These are phyloP conservation scores for Prinia subflava DNA, from an alignment of 2,113 vertebrate genomes.

Conservation along the genomic window DNA sequence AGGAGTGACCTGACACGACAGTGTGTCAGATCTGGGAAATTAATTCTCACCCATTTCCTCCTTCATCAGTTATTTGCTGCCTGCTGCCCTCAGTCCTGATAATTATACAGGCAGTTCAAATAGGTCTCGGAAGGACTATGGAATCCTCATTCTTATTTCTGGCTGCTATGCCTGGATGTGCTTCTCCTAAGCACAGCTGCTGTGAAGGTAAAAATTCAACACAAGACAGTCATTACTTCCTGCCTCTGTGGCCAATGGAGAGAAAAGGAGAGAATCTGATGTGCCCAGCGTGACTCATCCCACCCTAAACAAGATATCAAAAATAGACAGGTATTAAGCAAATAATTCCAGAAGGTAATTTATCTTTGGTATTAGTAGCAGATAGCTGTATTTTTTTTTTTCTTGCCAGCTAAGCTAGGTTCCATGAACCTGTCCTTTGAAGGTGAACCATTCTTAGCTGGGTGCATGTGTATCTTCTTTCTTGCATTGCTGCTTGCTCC, in stretches of 20 bases:
- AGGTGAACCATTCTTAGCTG: neutral
- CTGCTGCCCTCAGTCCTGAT: neutral
- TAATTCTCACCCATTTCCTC: neutral
- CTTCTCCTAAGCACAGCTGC: neutral
- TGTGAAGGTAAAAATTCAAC: neutral
- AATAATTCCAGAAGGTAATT: neutral
- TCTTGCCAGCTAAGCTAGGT: neutral
- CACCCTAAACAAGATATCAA: neutral
- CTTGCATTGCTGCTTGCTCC: neutral
- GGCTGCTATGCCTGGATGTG: neutral
- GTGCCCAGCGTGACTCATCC: neutral
- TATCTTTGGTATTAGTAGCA: neutral
- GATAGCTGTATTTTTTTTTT: neutral
- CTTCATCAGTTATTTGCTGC: neutral
- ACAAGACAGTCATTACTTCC: neutral
- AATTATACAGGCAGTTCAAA: neutral
- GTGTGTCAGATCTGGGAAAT: neutral
- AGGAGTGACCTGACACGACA: neutral
- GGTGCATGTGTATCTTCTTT: neutral
- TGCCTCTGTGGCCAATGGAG: neutral
- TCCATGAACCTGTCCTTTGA: neutral
- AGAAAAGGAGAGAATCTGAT: neutral
- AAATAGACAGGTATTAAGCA: neutral
- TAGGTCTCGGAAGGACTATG: neutral
- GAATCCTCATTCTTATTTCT: neutral